Evolutionary conservation across 92 coral and sea anemone genomes (phyloP), one percentile per base, ranked within the genome.

Genomic region (Siderastrea radians): DNA sequence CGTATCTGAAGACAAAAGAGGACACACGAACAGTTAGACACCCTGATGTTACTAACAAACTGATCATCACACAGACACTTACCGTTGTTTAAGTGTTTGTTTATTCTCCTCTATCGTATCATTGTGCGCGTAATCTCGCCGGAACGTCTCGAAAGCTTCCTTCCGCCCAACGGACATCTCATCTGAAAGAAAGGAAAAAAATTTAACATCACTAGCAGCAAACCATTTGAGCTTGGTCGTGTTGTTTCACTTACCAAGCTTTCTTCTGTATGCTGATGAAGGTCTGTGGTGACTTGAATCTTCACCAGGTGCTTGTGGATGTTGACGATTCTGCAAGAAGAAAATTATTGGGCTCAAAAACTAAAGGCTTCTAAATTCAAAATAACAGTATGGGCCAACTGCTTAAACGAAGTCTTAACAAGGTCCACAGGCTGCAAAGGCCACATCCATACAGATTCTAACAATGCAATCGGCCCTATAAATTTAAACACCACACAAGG

Each of bases 101-200:
- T 97, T 97, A 57, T 97, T 94, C 59, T 94, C 98, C 73, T 97
- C 98, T 54, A 97, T 92, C 53, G 96, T 84, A n/a, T 81, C 93
- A 63, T 95, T 97, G 77, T 97, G 97, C 65, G 82, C 79, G 75
- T 97, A 97, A 79, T 97, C 99, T 71, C 96, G 93, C 50, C 96
- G 92, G 65, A 97, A 97, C 47, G 96, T 94, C 77, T 95, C 98
- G 78, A 97, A 97, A 17, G 99, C 98, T 87, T 97, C 99, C 67
- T 96, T 96, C 47, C 99, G 93, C 11, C 99, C 99, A 45, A 88
- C 97, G 6, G 99, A 97, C 99, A 97, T 97, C 81, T 95, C 98
- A 90, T 97, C 99, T 97, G 71, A 26, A 47, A 43, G 59, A 26
- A 63, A 65, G 77, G 13, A 46, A 1, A 70, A 70, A 55, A 64